Percentiles rank a stretch among this genome's conserved stretches.
Evolutionary conservation across 2,113 vertebrate genomes (phyloP).

Genomic region (Gila orcuttii): DNA sequence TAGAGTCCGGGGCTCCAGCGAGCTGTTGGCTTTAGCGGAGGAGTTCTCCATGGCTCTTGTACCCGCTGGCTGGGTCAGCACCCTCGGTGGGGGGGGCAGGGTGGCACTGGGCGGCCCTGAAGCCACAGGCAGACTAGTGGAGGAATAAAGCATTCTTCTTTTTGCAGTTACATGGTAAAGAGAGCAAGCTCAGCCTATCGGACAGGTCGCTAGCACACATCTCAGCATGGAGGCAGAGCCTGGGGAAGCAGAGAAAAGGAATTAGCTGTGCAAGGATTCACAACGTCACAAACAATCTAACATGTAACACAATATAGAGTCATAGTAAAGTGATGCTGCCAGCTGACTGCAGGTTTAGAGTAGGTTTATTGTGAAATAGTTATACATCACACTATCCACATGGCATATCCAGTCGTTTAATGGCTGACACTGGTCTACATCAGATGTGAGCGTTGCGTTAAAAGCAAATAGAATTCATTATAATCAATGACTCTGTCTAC

Average conservation of each 20-base stretch:
- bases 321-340: not conserved
- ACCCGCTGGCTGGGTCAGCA: constrained; percentile 70
- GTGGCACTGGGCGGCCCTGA: constrained; percentile 75
- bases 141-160: constrained; percentile 83
- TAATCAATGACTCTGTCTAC: too few relatives aligned
- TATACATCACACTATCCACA: too few relatives aligned
- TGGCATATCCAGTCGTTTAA: too few relatives aligned
- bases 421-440: too few relatives aligned
- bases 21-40: constrained; percentile 61
- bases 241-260: not conserved
- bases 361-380: too few relatives aligned
- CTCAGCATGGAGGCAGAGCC: constrained; percentile 36
- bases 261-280: not conserved
- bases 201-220: constrained; percentile 26
- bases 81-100: constrained; percentile 66
- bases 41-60: constrained; percentile 59
- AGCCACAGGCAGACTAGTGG: constrained; percentile 73
- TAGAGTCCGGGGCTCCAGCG: constrained; percentile 58
- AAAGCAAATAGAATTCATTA: too few relatives aligned
- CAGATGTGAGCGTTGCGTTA: too few relatives aligned
- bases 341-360: not conserved
- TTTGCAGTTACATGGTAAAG: constrained; percentile 59
- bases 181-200: constrained; percentile 47
- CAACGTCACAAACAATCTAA: not conserved
- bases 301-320: not conserved